Percentiles rank a stretch among this genome's conserved stretches.
These are phyloP conservation scores for Petroica traversi DNA, from an alignment of 2,113 vertebrate species.

Conservation along the genomic window DNA sequence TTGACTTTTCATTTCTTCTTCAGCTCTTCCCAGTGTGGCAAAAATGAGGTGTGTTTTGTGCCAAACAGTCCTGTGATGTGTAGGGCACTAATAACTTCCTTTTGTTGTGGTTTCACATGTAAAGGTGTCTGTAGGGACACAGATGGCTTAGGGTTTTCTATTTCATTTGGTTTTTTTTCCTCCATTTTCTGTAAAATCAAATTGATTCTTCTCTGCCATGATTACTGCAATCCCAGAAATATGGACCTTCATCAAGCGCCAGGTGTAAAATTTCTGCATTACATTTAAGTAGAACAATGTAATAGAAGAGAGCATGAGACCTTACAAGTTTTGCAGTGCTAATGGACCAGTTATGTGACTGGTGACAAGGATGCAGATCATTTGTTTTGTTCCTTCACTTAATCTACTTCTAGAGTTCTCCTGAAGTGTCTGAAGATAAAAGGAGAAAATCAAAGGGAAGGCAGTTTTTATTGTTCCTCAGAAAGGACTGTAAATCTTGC, in stretches of 20 bases:
- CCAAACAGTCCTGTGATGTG: neutral
- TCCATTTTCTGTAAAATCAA: neutral
- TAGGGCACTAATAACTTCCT: neutral
- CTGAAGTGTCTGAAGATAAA: neutral
- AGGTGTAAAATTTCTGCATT: neutral
- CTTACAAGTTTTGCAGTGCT: neutral
- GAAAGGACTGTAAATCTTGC: neutral
- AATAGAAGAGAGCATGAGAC: neutral
- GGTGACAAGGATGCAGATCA: neutral
- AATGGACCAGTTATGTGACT: neutral
- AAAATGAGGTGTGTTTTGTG: neutral
- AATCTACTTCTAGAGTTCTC: neutral
- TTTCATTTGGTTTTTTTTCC: neutral
- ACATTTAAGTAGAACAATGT: neutral
- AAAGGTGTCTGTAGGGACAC: neutral
- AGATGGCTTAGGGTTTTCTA: neutral
- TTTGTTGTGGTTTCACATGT: neutral
- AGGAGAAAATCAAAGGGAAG: neutral
- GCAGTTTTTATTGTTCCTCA: neutral
- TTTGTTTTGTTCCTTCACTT: neutral
- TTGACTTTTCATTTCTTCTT: neutral
- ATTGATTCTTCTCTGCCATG: neutral
- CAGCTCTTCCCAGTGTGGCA: neutral
- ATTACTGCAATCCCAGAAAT: neutral
- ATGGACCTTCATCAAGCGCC: fast-evolving